Conservation (phyloP, 2,888 invertebrate genomes). For the Loripinus fragilis region DNA sequence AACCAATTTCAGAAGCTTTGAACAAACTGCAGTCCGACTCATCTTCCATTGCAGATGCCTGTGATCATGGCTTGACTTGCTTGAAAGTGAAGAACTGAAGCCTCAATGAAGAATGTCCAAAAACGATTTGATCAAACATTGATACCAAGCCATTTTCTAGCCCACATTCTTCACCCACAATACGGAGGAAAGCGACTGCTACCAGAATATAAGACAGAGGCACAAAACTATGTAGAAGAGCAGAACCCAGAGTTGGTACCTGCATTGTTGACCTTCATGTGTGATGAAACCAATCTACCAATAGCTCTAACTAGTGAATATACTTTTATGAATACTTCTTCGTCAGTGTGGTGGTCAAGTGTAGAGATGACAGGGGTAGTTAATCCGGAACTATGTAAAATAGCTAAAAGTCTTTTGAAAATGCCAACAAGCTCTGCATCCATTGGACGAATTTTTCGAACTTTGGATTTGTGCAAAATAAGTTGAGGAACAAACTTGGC, state of each 20-base stretch:
- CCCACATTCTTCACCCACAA: constrained; percentile 43
- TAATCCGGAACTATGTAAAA: background rate
- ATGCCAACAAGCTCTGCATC: constrained; percentile 22
- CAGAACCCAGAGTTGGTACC: constrained; percentile 26
- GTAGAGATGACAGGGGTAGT: background rate
- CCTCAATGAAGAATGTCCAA: constrained; percentile 11
- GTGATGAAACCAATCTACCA: constrained; percentile 19
- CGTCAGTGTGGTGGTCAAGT: constrained; percentile 39
- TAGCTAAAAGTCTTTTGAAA: background rate
- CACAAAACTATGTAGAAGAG: constrained; percentile 28
- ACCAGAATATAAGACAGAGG: constrained; percentile 22
- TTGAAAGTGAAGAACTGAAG: constrained; percentile 14
- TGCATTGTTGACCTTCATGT: constrained; percentile 35
- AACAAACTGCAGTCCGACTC: constrained; percentile 31
- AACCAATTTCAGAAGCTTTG: constrained; percentile 29
- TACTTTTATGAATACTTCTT: constrained; percentile 21
- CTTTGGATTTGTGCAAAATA: constrained; percentile 19
- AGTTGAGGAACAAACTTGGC: constrained; percentile 34
- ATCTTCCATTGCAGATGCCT: constrained; percentile 43
- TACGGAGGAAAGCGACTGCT: constrained; percentile 41
- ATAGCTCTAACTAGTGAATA: constrained; percentile 32
- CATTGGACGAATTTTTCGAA: constrained; percentile 24
- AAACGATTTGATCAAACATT: constrained; percentile 42
- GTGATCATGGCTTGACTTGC: constrained; percentile 36
- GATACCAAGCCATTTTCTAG: constrained; percentile 39